Evolutionary conservation across 2,888 invertebrate genomes (phyloP), one percentile per base, ranked within the genome.

Genomic region (Temnothorax unifasciatus): DNA sequence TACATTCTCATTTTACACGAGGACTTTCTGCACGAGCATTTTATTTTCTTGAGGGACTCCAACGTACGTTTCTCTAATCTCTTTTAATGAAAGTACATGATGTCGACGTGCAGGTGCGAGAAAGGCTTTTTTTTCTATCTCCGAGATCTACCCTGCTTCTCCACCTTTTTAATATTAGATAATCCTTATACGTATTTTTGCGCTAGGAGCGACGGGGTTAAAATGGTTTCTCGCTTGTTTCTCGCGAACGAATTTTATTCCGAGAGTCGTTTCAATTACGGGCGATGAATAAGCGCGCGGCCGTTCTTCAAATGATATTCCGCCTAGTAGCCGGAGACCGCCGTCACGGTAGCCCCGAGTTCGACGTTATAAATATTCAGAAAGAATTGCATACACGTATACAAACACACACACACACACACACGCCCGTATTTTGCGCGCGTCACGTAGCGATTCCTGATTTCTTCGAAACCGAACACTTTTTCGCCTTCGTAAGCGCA

Each of bases 291-390:
- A 44, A 79, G 44, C 29, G 44, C 18, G 34, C 47, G 9, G 66
- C 29, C 29, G 29, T 68, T 25, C 47, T 81, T 71, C 18, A 47
- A 69, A 69, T 50, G 57, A 79, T 59, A 59, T 71, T 71, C 34
- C 29, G 9, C 25, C 21, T 69, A 8, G 34, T 69, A 8, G 34
- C 18, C 34, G 15, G 34, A 75, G 50, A 52, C 11, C 38, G 41
- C 66, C 15, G n/a, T 25, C 25, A 18, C 38, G 52, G 52, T 21
- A 29, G n/a, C 21, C 11, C 25, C 77, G 41, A 41, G 38, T 66
- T 21, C 69, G 34, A 47, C 18, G 41, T 44, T 57, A 69, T 81
- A 71, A 81, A 81, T 81, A 81, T 81, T 71, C 59, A 71, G 18
- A 25, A 81, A 61, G 71, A 81, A 71, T 38, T 71, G 25, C 34